Base-by-base conservation (phyloP, 2,888 invertebrate genomes). In the Sinelater perroti region DNA sequence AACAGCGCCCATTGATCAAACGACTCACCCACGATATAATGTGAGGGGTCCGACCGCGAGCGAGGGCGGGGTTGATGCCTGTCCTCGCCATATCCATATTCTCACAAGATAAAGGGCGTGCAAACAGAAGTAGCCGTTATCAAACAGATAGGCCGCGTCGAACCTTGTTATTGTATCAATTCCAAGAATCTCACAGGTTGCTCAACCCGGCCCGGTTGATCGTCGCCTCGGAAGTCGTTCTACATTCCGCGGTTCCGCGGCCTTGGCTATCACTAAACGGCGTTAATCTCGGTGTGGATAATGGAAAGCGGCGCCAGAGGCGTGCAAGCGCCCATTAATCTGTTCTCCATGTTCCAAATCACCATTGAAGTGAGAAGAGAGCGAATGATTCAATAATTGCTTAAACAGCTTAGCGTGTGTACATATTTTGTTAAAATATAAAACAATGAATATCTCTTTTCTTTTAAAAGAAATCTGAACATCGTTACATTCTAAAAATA, bases 161-260 rank as follows among this genome's bases (percentile, higher is more conserved):
- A 21, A 31, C 18, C 46, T 31, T 42, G 20, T 28, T 17, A 11
- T 36, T 44, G 38, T 18, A 38, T 50, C 18, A 33, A 18, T 55
- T 46, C 55, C 26, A 18, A 24, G 47, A 46, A 55, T 31, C 17
- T 30, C 14, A 33, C 30, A 31, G 20, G 20, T 20, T 33, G 26
- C 20, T 20, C 26, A 28, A 40, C 26, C 17, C 26, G 14, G 13
- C 13, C n/a, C 13, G 16, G n/a, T 42, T 24, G 21, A 10, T 24
- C 5, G 47, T 45, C 17, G 18, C 36, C 36, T 45, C 57, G 57
- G 57, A 57, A 57, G 51, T 46, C 38, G 50, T 42, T 46, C 38
- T 52, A 51, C 57, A 57, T 57, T 57, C 57, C 57, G 57, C 57
- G 57, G 57, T 57, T 57, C 33, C 11, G 10, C n/a, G 14, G 10